Evolutionary conservation across 1,140 invertebrate species (phyloP), one percentile per base, ranked within the genome.

Genomic region (Drosophila takahashii): DNA sequence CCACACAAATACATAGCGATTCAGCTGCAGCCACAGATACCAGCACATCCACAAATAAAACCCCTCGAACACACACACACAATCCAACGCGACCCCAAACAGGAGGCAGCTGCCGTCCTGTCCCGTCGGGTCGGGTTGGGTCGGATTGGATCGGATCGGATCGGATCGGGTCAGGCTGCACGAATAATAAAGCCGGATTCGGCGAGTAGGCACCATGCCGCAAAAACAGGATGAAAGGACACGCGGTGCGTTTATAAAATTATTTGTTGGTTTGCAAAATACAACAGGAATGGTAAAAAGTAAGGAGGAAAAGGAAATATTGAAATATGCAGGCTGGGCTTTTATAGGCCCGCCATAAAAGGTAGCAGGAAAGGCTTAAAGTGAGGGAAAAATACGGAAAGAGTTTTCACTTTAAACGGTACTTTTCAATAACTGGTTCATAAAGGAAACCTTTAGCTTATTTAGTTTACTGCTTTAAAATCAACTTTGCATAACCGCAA

Each of bases 181-280:
- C 77, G 80, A 84, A 56, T 58, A 78, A 61, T 59, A 76, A 79
- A 79, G 73, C 64, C 50, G 51, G 62, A 73, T 60, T 75, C 57
- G 56, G 15, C 27, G 53, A 70, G 41, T 74, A 65, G 70, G 60
- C 53, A 79, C 62, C 64, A 39, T 42, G 37, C 52, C 29, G 48
- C 70, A 54, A 73, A 50, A 73, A 45, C 73, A 56, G 81, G 60
- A 70, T 78, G 47, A 67, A 83, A 64, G 62, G 74, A 66, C 65
- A 77, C 64, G 65, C 70, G 62, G 39, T 70, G 71, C 60, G 60
- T 70, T 81, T 89, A 87, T 87, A 56, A 89, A 84, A 84, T 80
- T 89, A 80, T 84, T 89, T 80, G 77, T 58, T 67, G 62, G 69
- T 22, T 52, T 41, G 36, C 65, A 52, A 50, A 67, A 47, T 27